Percentiles rank a stretch among this genome's conserved stretches.
phyloP scores from a whole-genome alignment of 1,140 invertebrate genomes.

The Andrena cerasifolii region DNA sequence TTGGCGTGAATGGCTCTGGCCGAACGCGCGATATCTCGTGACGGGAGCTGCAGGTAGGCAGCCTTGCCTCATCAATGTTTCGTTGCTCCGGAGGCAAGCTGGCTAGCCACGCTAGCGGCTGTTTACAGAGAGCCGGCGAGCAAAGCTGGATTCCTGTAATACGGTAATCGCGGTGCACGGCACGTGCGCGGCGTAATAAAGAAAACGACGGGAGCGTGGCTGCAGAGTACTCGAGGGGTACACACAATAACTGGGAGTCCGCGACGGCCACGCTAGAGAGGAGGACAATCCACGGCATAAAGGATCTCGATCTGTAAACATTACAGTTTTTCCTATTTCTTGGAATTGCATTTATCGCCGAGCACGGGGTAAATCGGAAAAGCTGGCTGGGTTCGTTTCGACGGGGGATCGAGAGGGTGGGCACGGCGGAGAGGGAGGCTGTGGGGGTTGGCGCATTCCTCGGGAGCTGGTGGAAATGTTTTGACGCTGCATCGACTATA shows the following conservation, averaged over 20 bases:
- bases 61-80: constrained; percentile 18
- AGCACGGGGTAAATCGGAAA: neutral
- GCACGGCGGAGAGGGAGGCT: neutral
- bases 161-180: constrained; percentile 34
- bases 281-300: neutral
- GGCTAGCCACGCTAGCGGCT: neutral
- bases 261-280: no score
- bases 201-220: constrained; percentile 13
- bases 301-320: neutral
- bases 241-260: constrained; percentile 17
- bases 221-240: neutral
- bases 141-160: constrained; percentile 11
- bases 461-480: no score
- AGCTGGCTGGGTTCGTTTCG: neutral
- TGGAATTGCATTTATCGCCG: constrained; percentile 9
- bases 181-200: constrained; percentile 35
- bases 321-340: constrained; percentile 19
- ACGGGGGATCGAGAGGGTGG: neutral
- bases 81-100: neutral
- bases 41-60: neutral
- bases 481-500: no score
- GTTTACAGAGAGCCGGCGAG: neutral
- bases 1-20: no score
- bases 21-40: neutral
- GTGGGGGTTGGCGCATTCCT: no score